Evolutionary conservation across 2,888 invertebrate species (phyloP).

Genomic region (Kryphioiulus occultus): DNA sequence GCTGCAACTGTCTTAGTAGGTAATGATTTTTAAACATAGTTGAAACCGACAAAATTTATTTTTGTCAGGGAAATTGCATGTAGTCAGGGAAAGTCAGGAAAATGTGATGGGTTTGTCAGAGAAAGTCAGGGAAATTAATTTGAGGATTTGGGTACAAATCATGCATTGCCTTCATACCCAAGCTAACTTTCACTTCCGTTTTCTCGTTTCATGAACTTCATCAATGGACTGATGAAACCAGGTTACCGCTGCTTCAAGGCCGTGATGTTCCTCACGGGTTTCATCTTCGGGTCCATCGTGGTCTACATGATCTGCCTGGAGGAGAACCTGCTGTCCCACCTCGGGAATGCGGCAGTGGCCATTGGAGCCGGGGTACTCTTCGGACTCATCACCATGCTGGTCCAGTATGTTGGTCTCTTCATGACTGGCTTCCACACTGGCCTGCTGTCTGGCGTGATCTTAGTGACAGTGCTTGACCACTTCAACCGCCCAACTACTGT

Average conservation of each 20-base stretch:
- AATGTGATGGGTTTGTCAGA: too few species aligned
- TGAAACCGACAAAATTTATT: too few species aligned
- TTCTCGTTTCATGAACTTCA: not conserved
- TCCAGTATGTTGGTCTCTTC: slow-evolving; percentile 82
- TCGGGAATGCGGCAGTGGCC: slow-evolving; percentile 78
- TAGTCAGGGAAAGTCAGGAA: too few species aligned
- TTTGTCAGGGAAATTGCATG: too few species aligned
- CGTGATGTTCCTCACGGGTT: slow-evolving; percentile 86
- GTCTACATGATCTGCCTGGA: slow-evolving; percentile 83
- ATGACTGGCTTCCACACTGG: slow-evolving; percentile 82
- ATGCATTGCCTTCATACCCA: too few species aligned
- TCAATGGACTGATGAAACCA: slow-evolving; percentile 60
- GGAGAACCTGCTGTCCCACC: slow-evolving; percentile 77
- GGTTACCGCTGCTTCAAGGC: slow-evolving; percentile 89
- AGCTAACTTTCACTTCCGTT: not conserved
- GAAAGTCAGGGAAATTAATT: too few species aligned
- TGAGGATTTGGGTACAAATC: too few species aligned
- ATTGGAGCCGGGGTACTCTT: slow-evolving; percentile 77
- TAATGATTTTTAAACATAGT: too few species aligned
- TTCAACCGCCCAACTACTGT: slow-evolving; percentile 69
- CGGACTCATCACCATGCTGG: slow-evolving; percentile 81
- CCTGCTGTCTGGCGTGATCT: slow-evolving; percentile 63
- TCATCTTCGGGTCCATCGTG: slow-evolving; percentile 82
- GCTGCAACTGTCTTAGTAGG: too few species aligned
- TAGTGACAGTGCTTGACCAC: slow-evolving; percentile 67